A percentile compares a stretch with the other conserved stretches of the same genome.
These are phyloP conservation scores for Ametastegia equiseti DNA, from an alignment of 2,888 invertebrate species.

Conservation along the genomic window DNA sequence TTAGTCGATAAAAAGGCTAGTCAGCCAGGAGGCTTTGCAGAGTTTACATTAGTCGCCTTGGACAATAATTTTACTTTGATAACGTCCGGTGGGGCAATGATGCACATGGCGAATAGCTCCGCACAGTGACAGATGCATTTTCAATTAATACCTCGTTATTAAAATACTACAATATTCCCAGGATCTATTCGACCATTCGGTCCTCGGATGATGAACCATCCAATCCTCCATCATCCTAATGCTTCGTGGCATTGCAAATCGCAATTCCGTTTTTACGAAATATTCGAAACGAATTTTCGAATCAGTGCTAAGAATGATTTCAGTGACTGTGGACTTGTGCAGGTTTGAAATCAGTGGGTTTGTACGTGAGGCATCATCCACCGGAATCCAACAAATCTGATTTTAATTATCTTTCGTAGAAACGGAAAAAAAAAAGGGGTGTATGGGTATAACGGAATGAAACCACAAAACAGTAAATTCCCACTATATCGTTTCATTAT, in stretches of 20 bases:
- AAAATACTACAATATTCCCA: conserved; percentile 47
- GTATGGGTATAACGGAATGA: conserved; percentile 2
- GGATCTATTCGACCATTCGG: not conserved
- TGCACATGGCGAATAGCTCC: conserved; percentile 67
- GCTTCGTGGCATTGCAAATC: not conserved
- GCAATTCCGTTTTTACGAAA: not conserved
- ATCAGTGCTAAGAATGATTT: not conserved
- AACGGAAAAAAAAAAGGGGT: too few relatives aligned
- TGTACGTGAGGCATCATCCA: not conserved
- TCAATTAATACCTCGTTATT: conserved; percentile 56
- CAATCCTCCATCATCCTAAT: not conserved
- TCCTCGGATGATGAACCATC: not conserved
- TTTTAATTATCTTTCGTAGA: not conserved
- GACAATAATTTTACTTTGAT: conserved; percentile 69
- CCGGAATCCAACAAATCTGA: not conserved
- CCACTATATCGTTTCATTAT: conserved; percentile 45
- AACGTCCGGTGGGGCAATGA: conserved; percentile 68
- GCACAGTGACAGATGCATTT: conserved; percentile 67
- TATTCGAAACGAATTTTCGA: not conserved
- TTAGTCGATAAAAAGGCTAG: conserved; percentile 63
- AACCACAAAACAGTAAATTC: conserved; percentile 44
- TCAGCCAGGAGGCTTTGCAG: conserved; percentile 51
- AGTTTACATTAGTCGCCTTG: conserved; percentile 53
- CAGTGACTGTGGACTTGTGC: not conserved
- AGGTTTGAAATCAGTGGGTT: not conserved